phyloP scores from a whole-genome alignment of 2,113 vertebrate species.

The Campylomormyrus numenius region DNA sequence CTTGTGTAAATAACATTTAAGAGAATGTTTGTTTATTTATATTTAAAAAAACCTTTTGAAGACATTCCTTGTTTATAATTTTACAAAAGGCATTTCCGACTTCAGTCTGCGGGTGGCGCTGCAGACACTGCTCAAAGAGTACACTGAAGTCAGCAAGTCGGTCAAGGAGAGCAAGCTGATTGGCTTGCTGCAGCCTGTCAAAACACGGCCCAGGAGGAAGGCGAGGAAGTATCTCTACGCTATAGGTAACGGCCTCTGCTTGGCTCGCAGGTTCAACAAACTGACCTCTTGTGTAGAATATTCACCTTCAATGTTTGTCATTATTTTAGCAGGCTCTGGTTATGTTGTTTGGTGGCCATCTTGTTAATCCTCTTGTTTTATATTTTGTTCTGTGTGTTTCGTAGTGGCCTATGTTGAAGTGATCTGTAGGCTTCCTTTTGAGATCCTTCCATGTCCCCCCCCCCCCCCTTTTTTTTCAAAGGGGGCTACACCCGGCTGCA shows the following conservation, averaged over 20 bases:
- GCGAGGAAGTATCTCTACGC: slow-evolving; percentile 96
- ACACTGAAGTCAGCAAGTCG: slow-evolving; percentile 83
- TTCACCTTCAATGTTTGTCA: background rate
- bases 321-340: background rate
- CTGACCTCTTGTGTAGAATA: background rate
- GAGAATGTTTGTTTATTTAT: background rate
- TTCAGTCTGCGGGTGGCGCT: slow-evolving; percentile 95
- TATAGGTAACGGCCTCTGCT: slow-evolving; percentile 68
- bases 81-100: slow-evolving; percentile 72
- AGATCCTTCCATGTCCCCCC: slow-evolving; percentile 21
- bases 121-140: slow-evolving; percentile 93
- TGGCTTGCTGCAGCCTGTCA: slow-evolving; percentile 77
- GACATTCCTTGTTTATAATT: background rate
- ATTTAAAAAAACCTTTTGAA: background rate
- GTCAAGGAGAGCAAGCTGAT: slow-evolving; percentile 85
- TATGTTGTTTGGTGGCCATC: background rate
- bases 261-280: background rate
- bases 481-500: slow-evolving; percentile 92
- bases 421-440: background rate
- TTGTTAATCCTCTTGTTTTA: background rate
- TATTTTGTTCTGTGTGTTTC: background rate
- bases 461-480: slow-evolving; percentile 36
- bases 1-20: background rate
- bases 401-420: background rate
- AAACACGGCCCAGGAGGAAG: slow-evolving; percentile 86